Evolutionary conservation across 2,797 vertebrate genomes (phyloP).

Genomic region (Phoxinus dragarum): DNA sequence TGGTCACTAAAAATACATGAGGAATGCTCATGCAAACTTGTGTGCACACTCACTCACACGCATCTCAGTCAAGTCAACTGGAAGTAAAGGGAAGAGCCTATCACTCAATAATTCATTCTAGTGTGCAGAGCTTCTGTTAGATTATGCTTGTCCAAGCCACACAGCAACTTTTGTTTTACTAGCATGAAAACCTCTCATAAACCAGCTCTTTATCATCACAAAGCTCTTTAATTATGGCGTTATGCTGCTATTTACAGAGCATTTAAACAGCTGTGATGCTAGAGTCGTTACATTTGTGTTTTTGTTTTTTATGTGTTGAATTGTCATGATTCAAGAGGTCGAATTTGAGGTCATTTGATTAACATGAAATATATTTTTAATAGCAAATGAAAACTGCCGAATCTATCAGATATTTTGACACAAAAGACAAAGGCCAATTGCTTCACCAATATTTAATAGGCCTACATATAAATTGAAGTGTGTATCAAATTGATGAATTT

Average conservation of each 20-base stretch:
- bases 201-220: neutral
- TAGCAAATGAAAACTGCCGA: neutral
- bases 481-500: neutral
- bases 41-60: conserved; percentile 26
- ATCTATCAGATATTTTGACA: neutral
- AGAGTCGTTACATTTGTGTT: conserved; percentile 4
- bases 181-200: neutral
- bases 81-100: conserved; percentile 54
- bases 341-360: neutral
- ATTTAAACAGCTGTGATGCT: conserved; percentile 13
- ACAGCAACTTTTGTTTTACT: conserved; percentile 24
- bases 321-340: neutral
- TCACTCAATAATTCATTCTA: conserved; percentile 63
- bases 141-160: neutral
- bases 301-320: neutral
- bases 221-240: neutral
- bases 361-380: neutral
- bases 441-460: neutral
- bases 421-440: neutral
- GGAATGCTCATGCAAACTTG: neutral
- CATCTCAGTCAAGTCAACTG: conserved; percentile 40
- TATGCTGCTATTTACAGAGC: neutral
- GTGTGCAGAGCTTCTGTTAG: conserved; percentile 42
- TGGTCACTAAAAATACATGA: neutral
- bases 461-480: neutral